Conservation (phyloP, 2,113 vertebrate species). For the Petroica traversi region DNA sequence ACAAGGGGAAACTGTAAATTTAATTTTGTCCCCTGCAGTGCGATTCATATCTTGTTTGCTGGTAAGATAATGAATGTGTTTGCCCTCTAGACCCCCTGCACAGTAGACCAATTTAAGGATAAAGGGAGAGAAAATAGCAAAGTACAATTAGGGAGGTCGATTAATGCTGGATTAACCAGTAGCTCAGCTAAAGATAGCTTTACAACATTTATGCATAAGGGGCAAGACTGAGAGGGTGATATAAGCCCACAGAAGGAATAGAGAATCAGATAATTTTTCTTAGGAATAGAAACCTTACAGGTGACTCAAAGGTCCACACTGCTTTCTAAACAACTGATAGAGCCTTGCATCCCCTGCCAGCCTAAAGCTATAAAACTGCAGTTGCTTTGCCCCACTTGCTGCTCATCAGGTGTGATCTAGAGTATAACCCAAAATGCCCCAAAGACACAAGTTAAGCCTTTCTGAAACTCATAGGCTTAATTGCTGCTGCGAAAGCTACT, state of each 20-base stretch:
- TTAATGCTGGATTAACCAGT: constrained; percentile 74
- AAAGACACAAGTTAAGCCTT: not conserved
- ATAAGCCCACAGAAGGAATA: not conserved
- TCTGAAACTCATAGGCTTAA: not conserved
- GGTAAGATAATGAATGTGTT: constrained; percentile 78
- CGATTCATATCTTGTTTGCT: constrained; percentile 75
- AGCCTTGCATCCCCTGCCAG: not conserved
- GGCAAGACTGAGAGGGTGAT: not conserved
- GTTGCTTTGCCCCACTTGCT: not conserved
- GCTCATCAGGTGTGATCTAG: not conserved
- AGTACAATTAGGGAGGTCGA: constrained; percentile 68
- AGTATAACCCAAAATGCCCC: not conserved
- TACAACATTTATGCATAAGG: not conserved
- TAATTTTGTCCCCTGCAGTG: constrained; percentile 80
- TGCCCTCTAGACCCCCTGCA: constrained; percentile 74
- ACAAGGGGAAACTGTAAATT: constrained; percentile 80
- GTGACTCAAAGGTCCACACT: not conserved
- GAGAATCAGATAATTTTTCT: not conserved
- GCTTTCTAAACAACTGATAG: not conserved
- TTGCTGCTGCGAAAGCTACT: not conserved
- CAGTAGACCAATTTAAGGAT: constrained; percentile 74
- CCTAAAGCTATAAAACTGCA: not conserved
- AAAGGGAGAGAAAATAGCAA: constrained; percentile 72
- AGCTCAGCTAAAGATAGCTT: constrained; percentile 55
- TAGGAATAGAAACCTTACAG: not conserved